phyloP scores from a whole-genome alignment of 2,888 invertebrate species.

The Meghimatium bilineatum region DNA sequence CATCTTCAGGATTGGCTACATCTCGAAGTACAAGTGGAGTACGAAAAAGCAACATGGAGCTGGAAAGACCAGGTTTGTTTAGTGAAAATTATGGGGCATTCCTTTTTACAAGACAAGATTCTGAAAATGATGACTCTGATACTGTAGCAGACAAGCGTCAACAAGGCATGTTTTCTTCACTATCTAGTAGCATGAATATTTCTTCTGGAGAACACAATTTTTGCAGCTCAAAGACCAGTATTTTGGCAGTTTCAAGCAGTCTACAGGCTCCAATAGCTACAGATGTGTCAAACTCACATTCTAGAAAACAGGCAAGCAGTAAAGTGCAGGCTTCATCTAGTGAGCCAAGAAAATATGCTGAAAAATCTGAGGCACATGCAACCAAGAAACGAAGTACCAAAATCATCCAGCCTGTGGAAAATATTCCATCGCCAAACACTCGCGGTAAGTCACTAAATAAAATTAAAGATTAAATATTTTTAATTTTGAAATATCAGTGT shows the following conservation, averaged over 20 bases:
- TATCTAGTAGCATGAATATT: conserved; percentile 12
- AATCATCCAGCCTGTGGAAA: conserved; percentile 37
- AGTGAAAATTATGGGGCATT: conserved; percentile 44
- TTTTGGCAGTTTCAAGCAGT: neutral
- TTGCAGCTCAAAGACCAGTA: neutral
- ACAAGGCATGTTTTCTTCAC: neutral
- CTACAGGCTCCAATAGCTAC: neutral
- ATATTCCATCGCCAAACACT: conserved; percentile 45
- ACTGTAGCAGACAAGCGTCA: conserved; percentile 1
- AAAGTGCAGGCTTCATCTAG: neutral
- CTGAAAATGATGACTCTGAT: neutral
- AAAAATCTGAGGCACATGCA: conserved; percentile 19
- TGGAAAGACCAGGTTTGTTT: conserved; percentile 45
- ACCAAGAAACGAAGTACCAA: conserved; percentile 12
- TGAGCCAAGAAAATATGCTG: conserved; percentile 10
- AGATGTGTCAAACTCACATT: neutral
- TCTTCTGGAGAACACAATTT: conserved; percentile 44
- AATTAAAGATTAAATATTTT: neutral
- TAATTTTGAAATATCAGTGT: neutral
- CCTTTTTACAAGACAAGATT: conserved; percentile 23
- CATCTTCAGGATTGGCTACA: neutral
- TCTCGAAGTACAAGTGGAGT: neutral
- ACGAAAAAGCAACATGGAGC: neutral
- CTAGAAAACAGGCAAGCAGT: neutral
- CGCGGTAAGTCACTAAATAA: conserved; percentile 24